Base-by-base conservation (phyloP, 1,140 invertebrate species). In the Euwallacea similis region DNA sequence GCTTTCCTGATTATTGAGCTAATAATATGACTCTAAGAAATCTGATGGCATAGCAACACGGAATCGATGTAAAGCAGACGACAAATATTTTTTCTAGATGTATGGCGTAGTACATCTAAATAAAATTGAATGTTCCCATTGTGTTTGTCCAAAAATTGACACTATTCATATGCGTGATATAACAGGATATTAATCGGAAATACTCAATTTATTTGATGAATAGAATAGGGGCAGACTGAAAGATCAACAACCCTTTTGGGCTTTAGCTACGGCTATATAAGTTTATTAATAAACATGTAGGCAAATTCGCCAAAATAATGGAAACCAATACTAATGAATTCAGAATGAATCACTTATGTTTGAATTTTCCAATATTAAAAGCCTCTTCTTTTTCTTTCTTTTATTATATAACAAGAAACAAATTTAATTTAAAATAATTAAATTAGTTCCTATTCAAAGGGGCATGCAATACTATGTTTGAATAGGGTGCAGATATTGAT, bases 171-270 rank as follows among this genome's bases (percentile, higher is more conserved):
- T 11, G 46, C 46, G 21, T 33, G 21, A 33, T 50, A 50, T 50
- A 13, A 50, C 46, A 50, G 46, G 46, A 50, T 50, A 50, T 50
- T 50, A 50, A 50, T 50, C 21, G 46, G 46, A 50, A 50, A 50
- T 2, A 11, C 13, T 50, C 46, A 50, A 13, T 50, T 11, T 13
- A 13, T 50, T 50, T 6, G 46, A 50, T 50, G 9, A 50, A 13
- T 50, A 50, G 9, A 50, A 50, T 50, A 50, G 46, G 46, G 9
- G 46, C 46, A 50, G 46, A 50, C 46, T 50, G 13, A 50, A 50
- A 50, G 46, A 50, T 50, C 46, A 50, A 50, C 46, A 50, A 50
- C 46, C 46, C 46, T 50, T 50, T 10, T 50, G 46, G 46, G 46
- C 13, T 50, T 50, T 50, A 11, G 46, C 21, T 33, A 33, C 21